Base-by-base conservation (phyloP, 2,888 invertebrate genomes). In the Taenaris catops region DNA sequence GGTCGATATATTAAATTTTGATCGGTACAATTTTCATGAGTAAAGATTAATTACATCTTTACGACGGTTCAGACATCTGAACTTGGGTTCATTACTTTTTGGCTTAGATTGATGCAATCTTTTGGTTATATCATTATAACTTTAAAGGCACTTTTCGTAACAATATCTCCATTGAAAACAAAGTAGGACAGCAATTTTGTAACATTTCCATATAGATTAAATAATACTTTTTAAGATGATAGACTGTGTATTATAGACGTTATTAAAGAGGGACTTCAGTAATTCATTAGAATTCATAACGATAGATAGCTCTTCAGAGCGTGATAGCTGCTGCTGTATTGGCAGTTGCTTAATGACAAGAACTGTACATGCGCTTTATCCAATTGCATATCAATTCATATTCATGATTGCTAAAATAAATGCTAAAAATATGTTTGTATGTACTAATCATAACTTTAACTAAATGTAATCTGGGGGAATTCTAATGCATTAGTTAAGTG, bases 91-190 rank as follows among this genome's bases (percentile, higher is more conserved):
- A 16, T 23, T 20, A 14, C 20, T 16, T 14, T 16, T 21, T 14
- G 12, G 16, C 23, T 9, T 8, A 9, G 11, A 16, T 10, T 31
- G 31, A 23, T 23, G 31, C 31, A 31, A 31, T 23, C 23, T 17
- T n/a, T 4, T 12, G 12, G 8, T 29, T 29, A 31, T 31, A 17
- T 31, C 16, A 23, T 31, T 9, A 4, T 23, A 31, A 23, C 31
- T 31, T 7, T 31, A 31, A 23, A 12, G 16, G 18, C 18, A 36
- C 18, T 29, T 41, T 41, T 41, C 29, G 29, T 23, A 38, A 38
- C 23, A 34, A 28, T 16, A 16, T 25, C 29, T 26, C 23, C 27
- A 23, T 33, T 25, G 25, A 26, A 19, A 25, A 19, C 16, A 16
- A 25, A 28, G 38, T 41, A 16, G 38, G 34, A 29, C 21, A 25